Conservation (phyloP, 2,797 vertebrate species). For the Artibeus lituratus region DNA sequence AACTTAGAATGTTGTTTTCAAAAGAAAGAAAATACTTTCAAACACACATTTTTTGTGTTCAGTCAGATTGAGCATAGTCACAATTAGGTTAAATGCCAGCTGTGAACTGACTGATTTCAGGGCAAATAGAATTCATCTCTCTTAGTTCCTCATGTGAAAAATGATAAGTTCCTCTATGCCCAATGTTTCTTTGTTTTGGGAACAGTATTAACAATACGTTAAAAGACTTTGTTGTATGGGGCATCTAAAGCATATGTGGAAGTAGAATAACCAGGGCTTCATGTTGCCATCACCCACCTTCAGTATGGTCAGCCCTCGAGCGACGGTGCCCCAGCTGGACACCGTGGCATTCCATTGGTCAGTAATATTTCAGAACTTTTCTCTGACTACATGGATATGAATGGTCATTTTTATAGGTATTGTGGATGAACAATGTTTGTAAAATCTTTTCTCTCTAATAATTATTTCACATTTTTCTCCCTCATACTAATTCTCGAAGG, state of each 20-base stretch:
- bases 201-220: neutral
- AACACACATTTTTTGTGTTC: neutral
- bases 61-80: neutral
- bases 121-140: neutral
- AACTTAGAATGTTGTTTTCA: neutral
- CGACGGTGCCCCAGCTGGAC: neutral
- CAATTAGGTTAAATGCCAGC: conserved; percentile 15
- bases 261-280: neutral
- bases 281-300: neutral
- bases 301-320: neutral
- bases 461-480: neutral
- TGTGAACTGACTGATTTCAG: neutral
- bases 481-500: neutral
- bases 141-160: neutral
- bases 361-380: neutral
- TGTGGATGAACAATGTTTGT: neutral
- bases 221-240: neutral
- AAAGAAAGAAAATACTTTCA: conserved; percentile 14
- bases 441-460: neutral
- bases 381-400: neutral
- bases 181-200: neutral
- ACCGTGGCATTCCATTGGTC: neutral
- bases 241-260: neutral
- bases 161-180: neutral
- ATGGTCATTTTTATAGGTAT: neutral